These are phyloP conservation scores for Tachysurus fulvidraco DNA, from an alignment of 2,113 vertebrate species.

Conservation along the genomic window DNA sequence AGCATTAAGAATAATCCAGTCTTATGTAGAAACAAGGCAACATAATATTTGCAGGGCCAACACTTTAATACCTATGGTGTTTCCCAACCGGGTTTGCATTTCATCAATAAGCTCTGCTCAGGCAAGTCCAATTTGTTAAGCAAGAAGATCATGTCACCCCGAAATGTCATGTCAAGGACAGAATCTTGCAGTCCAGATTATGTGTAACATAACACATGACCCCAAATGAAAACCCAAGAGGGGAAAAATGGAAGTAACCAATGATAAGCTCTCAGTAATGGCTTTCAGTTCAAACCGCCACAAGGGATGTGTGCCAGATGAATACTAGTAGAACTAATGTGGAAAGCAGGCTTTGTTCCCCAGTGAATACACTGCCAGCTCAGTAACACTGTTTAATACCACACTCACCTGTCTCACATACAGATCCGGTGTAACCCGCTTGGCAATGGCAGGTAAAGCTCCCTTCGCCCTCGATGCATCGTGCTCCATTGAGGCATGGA, in stretches of 20 bases:
- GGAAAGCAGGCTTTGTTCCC: conserved; percentile 63
- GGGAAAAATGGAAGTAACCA: conserved; percentile 8
- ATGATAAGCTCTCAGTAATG: conserved; percentile 17
- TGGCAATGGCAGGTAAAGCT: conserved; percentile 74
- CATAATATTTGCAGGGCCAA: conserved; percentile 55
- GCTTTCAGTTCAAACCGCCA: conserved; percentile 39
- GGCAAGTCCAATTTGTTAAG: conserved; percentile 34
- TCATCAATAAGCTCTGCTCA: conserved; percentile 55
- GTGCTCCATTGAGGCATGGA: conserved; percentile 69
- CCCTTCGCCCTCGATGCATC: conserved; percentile 68
- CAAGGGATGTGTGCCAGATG: conserved; percentile 56
- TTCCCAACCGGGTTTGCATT: conserved; percentile 56
- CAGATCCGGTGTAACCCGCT: conserved; percentile 68
- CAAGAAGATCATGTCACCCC: conserved; percentile 13
- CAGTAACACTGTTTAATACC: conserved; percentile 16
- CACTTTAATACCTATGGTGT: conserved; percentile 48
- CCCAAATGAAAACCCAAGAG: conserved; percentile 22
- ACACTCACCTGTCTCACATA: conserved; percentile 76
- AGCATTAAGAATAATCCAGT: conserved; percentile 64
- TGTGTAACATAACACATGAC: conserved; percentile 28
- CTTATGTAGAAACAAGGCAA: conserved; percentile 62
- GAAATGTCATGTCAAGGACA: conserved; percentile 25
- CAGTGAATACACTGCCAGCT: conserved; percentile 50
- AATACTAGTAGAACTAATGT: conserved; percentile 59
- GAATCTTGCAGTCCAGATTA: not conserved